These are phyloP conservation scores for Tenualosa ilisha DNA, from an alignment of 2,797 vertebrate genomes.

Conservation along the genomic window DNA sequence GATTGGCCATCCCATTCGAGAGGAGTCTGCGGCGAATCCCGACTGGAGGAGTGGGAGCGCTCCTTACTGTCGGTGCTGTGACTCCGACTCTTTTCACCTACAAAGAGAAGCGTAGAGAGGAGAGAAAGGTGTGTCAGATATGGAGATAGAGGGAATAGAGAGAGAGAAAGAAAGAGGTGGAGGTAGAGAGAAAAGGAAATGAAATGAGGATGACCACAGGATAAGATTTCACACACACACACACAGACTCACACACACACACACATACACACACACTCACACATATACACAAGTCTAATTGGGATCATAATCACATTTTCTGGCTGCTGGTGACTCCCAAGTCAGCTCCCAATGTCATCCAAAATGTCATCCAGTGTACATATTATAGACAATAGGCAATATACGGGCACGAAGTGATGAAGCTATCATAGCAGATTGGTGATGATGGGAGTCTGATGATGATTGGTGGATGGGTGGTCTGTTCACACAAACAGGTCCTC, in stretches of 20 bases:
- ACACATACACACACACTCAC: not conserved
- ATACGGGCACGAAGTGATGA: no score
- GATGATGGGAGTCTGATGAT: not conserved
- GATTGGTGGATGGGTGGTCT: not conserved
- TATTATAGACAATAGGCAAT: no score
- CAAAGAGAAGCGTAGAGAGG: slow-evolving; percentile 44
- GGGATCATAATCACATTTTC: no score
- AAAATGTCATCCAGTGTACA: no score
- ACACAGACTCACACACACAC: not conserved
- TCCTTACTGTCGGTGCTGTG: slow-evolving; percentile 80
- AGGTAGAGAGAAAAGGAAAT: not conserved
- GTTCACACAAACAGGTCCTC: not conserved
- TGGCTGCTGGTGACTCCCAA: no score
- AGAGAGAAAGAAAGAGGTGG: not conserved
- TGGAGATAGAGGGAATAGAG: not conserved
- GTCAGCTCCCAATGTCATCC: no score
- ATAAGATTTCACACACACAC: not conserved
- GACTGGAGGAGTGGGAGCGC: slow-evolving; percentile 67
- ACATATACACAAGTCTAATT: not conserved
- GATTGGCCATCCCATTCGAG: slow-evolving; percentile 85
- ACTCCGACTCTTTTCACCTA: slow-evolving; percentile 82
- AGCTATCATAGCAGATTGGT: no score
- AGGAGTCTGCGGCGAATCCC: slow-evolving; percentile 76
- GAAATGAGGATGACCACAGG: not conserved
- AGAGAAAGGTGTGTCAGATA: not conserved